Evolutionary conservation across 2,888 invertebrate genomes (phyloP).

Genomic region (Sphecodes monilicornis): DNA sequence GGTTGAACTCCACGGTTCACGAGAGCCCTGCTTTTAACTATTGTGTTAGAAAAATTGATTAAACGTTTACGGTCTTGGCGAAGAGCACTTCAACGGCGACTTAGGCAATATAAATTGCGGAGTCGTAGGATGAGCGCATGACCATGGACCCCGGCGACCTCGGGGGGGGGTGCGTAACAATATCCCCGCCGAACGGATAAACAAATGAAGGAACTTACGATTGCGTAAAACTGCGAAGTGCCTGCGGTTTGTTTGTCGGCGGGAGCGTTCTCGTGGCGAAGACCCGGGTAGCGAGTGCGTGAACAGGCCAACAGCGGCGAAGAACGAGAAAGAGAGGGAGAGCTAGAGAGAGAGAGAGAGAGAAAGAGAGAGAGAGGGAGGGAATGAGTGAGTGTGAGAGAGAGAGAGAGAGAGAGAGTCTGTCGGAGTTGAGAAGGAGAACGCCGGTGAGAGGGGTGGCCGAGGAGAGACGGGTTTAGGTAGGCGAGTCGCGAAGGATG

Average conservation of each 20-base stretch:
- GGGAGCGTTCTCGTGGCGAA: conserved; percentile 72
- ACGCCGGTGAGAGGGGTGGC: conserved; percentile 46
- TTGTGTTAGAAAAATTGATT: neutral
- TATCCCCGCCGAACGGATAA: conserved; percentile 68
- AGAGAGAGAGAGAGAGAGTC: conserved; percentile 55
- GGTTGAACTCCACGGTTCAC: neutral
- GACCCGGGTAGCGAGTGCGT: conserved; percentile 63
- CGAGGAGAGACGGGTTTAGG: conserved; percentile 66
- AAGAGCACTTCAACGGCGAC: neutral
- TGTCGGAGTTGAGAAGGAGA: conserved; percentile 56
- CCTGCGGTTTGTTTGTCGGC: conserved; percentile 76
- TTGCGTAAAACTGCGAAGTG: conserved; percentile 76
- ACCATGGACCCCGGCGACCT: conserved; percentile 21
- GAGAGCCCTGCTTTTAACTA: neutral
- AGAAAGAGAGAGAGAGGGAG: conserved; percentile 50
- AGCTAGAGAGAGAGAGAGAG: conserved; percentile 35
- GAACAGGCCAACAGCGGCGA: conserved; percentile 44
- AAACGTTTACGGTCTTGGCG: neutral
- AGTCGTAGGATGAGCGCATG: conserved; percentile 12
- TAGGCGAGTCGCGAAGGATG: conserved; percentile 76
- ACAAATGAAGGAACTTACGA: conserved; percentile 75
- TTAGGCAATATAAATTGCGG: neutral
- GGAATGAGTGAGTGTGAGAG: conserved; percentile 49
- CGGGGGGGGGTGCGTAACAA: conserved; percentile 58
- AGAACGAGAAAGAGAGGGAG: conserved; percentile 54